Percentiles rank a stretch among this genome's conserved stretches.
These are phyloP conservation scores for Dendrocopos noguchii DNA, from an alignment of 2,113 vertebrate genomes.

Conservation along the genomic window DNA sequence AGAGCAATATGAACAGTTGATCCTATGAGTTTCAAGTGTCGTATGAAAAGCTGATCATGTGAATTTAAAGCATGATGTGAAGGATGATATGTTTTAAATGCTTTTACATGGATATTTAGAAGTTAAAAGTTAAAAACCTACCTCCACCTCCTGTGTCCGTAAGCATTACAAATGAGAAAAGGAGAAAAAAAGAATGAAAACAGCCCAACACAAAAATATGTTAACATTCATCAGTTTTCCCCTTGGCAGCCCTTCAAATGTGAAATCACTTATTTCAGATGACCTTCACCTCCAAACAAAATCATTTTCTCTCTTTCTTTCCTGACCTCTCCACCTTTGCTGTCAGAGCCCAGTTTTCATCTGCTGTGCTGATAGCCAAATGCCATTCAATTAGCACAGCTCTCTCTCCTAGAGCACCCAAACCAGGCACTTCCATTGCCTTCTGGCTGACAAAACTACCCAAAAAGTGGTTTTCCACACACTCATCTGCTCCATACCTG, in stretches of 20 bases:
- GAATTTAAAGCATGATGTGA: constrained; percentile 14
- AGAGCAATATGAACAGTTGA: background rate
- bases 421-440: background rate
- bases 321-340: background rate
- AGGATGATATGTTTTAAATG: constrained; percentile 16
- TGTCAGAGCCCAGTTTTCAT: background rate
- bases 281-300: background rate
- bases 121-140: constrained; percentile 77
- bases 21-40: background rate
- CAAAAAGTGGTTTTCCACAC: background rate
- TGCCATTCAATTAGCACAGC: background rate
- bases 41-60: background rate
- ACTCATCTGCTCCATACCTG: background rate
- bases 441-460: background rate
- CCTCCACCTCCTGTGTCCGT: constrained; percentile 83
- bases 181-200: constrained; percentile 75
- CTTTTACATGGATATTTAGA: constrained; percentile 51
- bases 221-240: constrained; percentile 64
- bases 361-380: background rate
- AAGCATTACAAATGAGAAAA: constrained; percentile 79
- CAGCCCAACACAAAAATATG: constrained; percentile 65
- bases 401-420: background rate
- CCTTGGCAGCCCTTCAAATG: constrained; percentile 29
- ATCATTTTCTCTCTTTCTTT: background rate
- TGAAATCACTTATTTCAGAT: constrained; percentile 43